A percentile compares a stretch with the other conserved stretches of the same genome.
Evolutionary conservation across 2,888 invertebrate genomes (phyloP).

Genomic region (Oxystoma pomonae): DNA sequence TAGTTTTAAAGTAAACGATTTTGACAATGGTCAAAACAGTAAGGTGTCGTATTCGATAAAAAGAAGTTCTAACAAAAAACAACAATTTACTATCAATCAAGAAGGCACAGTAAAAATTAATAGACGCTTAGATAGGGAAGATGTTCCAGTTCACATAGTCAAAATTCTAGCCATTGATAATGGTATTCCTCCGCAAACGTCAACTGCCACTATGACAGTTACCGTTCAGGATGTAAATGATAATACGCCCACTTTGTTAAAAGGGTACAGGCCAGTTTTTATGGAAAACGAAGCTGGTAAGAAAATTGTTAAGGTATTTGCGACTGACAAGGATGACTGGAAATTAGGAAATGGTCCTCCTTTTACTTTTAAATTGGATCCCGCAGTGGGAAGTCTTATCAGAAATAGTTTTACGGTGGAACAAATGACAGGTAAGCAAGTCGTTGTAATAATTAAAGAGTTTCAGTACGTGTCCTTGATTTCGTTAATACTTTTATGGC

Average conservation of each 20-base stretch:
- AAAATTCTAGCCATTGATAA: slow-evolving; percentile 94
- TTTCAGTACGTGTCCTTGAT: too few relatives aligned
- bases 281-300: slow-evolving; percentile 89
- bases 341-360: slow-evolving; percentile 94
- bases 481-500: too few relatives aligned
- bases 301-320: slow-evolving; percentile 87
- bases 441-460: too few relatives aligned
- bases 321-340: slow-evolving; percentile 90
- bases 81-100: slow-evolving; percentile 91
- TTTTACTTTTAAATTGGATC: slow-evolving; percentile 89
- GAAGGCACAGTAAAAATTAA: slow-evolving; percentile 94
- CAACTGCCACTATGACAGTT: slow-evolving; percentile 88
- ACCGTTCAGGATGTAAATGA: slow-evolving; percentile 94
- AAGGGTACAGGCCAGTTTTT: slow-evolving; percentile 78
- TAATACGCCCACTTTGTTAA: slow-evolving; percentile 88
- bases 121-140: slow-evolving; percentile 86
- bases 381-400: slow-evolving; percentile 89
- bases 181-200: slow-evolving; percentile 90
- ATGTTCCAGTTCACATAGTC: slow-evolving; percentile 91
- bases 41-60: slow-evolving; percentile 89
- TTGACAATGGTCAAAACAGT: slow-evolving; percentile 90
- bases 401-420: slow-evolving; percentile 92
- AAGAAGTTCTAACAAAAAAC: slow-evolving; percentile 83
- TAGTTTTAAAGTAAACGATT: slow-evolving; percentile 92
- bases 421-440: slow-evolving; percentile 89